These are phyloP conservation scores for Holcopasites calliopsidis DNA, from an alignment of 1,140 invertebrate species.

Conservation along the genomic window DNA sequence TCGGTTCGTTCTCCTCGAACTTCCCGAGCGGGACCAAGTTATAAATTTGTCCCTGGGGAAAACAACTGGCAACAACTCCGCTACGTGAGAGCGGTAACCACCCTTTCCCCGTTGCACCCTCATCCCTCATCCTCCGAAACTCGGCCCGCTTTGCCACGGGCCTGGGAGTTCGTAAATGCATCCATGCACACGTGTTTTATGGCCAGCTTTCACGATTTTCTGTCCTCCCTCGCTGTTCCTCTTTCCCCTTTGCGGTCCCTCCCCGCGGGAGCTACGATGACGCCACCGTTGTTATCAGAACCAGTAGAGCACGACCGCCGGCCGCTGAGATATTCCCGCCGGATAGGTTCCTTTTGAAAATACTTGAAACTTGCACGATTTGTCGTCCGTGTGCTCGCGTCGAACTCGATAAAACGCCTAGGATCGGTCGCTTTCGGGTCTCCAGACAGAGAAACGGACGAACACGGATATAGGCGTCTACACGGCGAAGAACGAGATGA, in stretches of 20 bases:
- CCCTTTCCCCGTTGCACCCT: not conserved
- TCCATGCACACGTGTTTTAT: slow-evolving; percentile 73
- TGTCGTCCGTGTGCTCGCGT: slow-evolving; percentile 61
- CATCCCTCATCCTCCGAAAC: slow-evolving; percentile 42
- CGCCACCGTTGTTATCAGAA: slow-evolving; percentile 14
- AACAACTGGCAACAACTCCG: slow-evolving; percentile 64
- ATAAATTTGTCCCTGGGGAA: slow-evolving; percentile 68
- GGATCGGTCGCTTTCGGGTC: slow-evolving; percentile 46
- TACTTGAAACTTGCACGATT: slow-evolving; percentile 74
- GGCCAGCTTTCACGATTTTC: slow-evolving; percentile 55
- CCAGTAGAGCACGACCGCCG: not conserved
- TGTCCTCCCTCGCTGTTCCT: slow-evolving; percentile 14
- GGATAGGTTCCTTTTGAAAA: slow-evolving; percentile 67
- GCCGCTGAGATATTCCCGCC: slow-evolving; percentile 60
- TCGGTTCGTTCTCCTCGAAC: slow-evolving; percentile 49
- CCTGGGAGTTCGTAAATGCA: slow-evolving; percentile 66
- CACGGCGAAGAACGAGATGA: slow-evolving; percentile 1
- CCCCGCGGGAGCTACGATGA: too few relatives aligned
- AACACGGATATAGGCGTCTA: not conserved
- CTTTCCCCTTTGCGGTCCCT: not conserved
- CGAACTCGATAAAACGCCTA: slow-evolving; percentile 63
- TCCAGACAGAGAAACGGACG: slow-evolving; percentile 25
- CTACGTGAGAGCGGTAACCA: slow-evolving; percentile 10
- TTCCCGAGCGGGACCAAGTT: slow-evolving; percentile 53
- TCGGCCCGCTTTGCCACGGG: slow-evolving; percentile 16